A percentile compares a stretch with the other conserved stretches of the same genome.
phyloP scores from a whole-genome alignment of 2,888 invertebrate genomes.

The Megaustenia siamemsis region DNA sequence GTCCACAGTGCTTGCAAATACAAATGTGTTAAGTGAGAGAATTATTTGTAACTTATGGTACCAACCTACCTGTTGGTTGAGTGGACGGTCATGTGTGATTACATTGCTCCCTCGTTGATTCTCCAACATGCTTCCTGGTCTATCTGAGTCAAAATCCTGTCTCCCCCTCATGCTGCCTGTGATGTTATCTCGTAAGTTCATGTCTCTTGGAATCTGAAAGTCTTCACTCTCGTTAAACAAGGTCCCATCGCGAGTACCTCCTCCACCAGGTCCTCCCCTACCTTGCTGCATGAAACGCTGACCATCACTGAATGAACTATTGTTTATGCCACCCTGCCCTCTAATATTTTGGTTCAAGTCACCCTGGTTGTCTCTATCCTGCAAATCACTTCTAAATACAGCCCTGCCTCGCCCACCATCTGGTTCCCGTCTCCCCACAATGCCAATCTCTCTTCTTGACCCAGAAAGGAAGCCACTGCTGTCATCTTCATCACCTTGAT shows the following conservation, averaged over 20 bases:
- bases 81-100: neutral
- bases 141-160: neutral
- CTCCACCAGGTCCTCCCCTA: neutral
- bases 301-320: neutral
- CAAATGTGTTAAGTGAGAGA: too few relatives aligned
- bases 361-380: neutral
- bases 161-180: too few relatives aligned
- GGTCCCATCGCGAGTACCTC: neutral
- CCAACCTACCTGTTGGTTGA: neutral
- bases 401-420: conserved; percentile 35
- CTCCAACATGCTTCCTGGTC: neutral
- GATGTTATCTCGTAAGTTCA: neutral
- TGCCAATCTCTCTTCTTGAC: neutral
- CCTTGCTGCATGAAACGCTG: neutral
- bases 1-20: too few relatives aligned
- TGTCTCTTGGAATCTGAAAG: neutral
- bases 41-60: too few relatives aligned
- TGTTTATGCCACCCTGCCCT: conserved; percentile 7
- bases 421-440: neutral
- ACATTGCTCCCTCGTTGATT: conserved; percentile 5
- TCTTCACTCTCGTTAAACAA: conserved; percentile 20
- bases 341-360: conserved; percentile 5
- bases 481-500: conserved; percentile 7
- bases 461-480: neutral
- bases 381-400: neutral